phyloP scores from a whole-genome alignment of 2,797 vertebrate species.

The Threskiornis aethiopicus region DNA sequence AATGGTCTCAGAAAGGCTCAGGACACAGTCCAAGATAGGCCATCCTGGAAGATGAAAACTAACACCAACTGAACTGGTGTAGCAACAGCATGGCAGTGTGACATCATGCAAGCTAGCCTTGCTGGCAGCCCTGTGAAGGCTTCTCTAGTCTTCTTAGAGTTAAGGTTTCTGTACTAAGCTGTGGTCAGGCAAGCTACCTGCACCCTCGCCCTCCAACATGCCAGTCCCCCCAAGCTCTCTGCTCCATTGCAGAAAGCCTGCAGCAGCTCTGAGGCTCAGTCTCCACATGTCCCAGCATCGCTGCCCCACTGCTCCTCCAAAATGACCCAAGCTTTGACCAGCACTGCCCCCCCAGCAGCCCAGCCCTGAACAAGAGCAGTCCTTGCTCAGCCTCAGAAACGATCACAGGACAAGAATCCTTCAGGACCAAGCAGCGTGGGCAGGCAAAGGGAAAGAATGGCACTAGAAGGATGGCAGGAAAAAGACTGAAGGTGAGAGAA shows the following conservation, averaged over 20 bases:
- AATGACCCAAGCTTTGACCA: background rate
- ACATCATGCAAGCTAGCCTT: background rate
- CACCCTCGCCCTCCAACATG: background rate
- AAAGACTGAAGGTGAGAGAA: background rate
- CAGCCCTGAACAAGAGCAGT: background rate
- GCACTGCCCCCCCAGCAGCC: background rate
- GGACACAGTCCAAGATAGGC: background rate
- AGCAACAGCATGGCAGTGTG: background rate
- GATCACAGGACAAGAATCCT: background rate
- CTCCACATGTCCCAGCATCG: background rate
- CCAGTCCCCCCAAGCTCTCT: background rate
- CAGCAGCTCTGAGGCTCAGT: background rate
- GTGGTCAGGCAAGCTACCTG: background rate
- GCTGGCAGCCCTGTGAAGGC: background rate
- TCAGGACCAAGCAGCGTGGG: background rate
- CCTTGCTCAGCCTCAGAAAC: background rate
- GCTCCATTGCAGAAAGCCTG: background rate
- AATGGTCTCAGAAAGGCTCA: background rate
- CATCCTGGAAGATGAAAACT: background rate
- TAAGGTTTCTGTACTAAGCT: background rate
- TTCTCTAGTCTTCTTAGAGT: background rate
- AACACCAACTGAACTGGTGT: background rate
- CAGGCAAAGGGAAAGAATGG: background rate
- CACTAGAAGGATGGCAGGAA: background rate
- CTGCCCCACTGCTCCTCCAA: background rate